phyloP scores from a whole-genome alignment of 2,888 invertebrate species.

The Rambutsinella grinnellia region DNA sequence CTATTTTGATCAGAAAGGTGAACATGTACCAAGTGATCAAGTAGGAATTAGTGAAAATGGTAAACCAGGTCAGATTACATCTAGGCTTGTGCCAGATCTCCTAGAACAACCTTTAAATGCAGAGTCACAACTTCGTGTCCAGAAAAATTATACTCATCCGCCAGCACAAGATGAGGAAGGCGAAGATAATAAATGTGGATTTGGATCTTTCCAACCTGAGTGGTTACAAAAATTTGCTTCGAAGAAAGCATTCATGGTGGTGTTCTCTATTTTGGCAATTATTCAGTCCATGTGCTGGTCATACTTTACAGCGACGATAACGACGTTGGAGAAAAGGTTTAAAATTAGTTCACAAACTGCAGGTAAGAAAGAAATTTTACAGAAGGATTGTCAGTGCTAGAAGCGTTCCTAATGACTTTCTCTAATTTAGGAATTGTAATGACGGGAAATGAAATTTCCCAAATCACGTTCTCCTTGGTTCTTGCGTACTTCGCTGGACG shows the following conservation, averaged over 20 bases:
- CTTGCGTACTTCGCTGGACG: conserved; percentile 78
- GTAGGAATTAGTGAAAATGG: background rate
- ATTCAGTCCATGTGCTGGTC: conserved; percentile 79
- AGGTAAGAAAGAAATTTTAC: conserved; percentile 70
- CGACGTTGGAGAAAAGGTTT: conserved; percentile 80
- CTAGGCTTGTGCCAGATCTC: conserved; percentile 34
- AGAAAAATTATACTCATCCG: background rate
- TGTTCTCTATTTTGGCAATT: conserved; percentile 74
- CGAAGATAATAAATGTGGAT: conserved; percentile 71
- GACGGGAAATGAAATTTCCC: conserved; percentile 82
- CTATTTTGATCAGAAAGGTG: conserved; percentile 35
- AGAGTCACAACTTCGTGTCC: background rate
- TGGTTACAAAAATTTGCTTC: conserved; percentile 76
- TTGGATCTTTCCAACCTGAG: conserved; percentile 73
- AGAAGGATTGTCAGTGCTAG: background rate
- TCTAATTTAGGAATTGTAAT: conserved; percentile 76
- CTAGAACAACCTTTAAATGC: conserved; percentile 25
- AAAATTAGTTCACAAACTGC: conserved; percentile 80
- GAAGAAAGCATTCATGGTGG: conserved; percentile 74
- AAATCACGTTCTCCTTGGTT: conserved; percentile 77
- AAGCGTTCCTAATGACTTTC: background rate
- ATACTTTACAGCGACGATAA: conserved; percentile 81
- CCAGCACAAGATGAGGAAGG: background rate
- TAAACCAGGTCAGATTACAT: conserved; percentile 40
- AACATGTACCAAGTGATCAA: conserved; percentile 14